Evolutionary conservation across 2,113 vertebrate genomes (phyloP), one percentile per base, ranked within the genome.

Genomic region (Mustela nigripes): DNA sequence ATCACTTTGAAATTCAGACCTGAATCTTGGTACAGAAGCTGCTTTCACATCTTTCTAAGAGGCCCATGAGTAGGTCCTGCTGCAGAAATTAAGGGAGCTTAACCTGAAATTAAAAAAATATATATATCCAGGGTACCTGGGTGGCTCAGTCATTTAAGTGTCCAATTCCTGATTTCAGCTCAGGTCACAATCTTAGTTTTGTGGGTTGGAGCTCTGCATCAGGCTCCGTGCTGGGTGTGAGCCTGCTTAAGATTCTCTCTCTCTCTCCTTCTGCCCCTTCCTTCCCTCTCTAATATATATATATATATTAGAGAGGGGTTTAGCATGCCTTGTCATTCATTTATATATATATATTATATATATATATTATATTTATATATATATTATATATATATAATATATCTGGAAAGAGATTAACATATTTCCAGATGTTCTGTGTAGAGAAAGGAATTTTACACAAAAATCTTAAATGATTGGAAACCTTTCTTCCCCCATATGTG

Each of bases 391-490:
- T 11, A 31, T n/a, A 67, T 3, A 33, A 19, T 50, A 78, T 14
- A 62, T 71, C 58, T 81, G 71, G 89, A 82, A 56, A 83, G 33
- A 87, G 7, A 71, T 74, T 65, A 73, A 22, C 36, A 3, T 28
- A 67, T 97, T 92, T 92, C 39, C 7, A 69, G 85, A 81, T 76
- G 63, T 81, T 83, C 28, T 92, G 24, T n/a, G 73, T 0, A 81
- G 73, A 89, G 63, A 91, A 80, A 91, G 11, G 28, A 62, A 1
- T 86, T 85, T 79, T 88, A 22, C 15, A 91, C 31, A 94, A 69
- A 74, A 80, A 83, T 62, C 92, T 93, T 85, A 97, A 92, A 58
- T 76, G 21, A 4, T 58, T 53, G 5, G 33, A n/a, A 93, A 56
- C 18, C 60, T 33, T 42, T 42, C 79, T 73, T 31, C 24, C 6